A percentile compares a stretch with the other conserved stretches of the same genome.
Evolutionary conservation across 1,140 invertebrate genomes (phyloP).

Genomic region (Lysiphlebus fabarum): DNA sequence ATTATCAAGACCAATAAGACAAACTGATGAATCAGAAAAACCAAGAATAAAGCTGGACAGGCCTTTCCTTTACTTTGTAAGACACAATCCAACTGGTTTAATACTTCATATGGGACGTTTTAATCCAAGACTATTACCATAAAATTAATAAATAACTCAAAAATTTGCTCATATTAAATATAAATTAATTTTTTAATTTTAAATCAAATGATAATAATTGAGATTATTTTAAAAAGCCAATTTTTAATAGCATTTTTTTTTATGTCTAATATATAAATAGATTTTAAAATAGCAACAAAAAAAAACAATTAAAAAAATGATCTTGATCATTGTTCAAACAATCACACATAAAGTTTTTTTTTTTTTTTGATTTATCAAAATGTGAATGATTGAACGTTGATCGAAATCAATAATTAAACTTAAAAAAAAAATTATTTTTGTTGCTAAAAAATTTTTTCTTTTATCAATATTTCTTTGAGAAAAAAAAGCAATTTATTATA

Average conservation of each 20-base stretch:
- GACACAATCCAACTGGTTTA: slow-evolving; percentile 82
- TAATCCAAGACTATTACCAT: slow-evolving; percentile 75
- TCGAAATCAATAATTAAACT: slow-evolving; percentile 24
- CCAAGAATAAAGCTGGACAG: slow-evolving; percentile 75
- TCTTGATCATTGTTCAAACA: slow-evolving; percentile 32
- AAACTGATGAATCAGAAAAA: slow-evolving; percentile 58
- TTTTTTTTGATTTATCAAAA: not conserved
- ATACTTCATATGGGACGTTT: slow-evolving; percentile 82
- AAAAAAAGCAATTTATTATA: too few relatives aligned
- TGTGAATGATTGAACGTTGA: slow-evolving; percentile 25
- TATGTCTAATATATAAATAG: not conserved
- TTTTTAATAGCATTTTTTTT: slow-evolving; percentile 1
- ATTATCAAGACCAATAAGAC: slow-evolving; percentile 27
- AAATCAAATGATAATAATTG: slow-evolving; percentile 5
- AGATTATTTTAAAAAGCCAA: too few relatives aligned
- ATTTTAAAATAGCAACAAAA: not conserved
- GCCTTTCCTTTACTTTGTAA: slow-evolving; percentile 80
- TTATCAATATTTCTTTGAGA: too few relatives aligned
- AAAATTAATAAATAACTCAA: slow-evolving; percentile 30
- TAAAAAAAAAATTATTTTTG: slow-evolving; percentile 15
- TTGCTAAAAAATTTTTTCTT: slow-evolving; percentile 4
- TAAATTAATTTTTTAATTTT: slow-evolving; percentile 28
- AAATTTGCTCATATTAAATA: slow-evolving; percentile 25
- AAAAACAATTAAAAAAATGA: slow-evolving; percentile 15
- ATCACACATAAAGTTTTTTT: not conserved